Percentiles rank a stretch among this genome's conserved stretches.
These are phyloP conservation scores for Stenodera caucasica DNA, from an alignment of 2,888 invertebrate species.

Conservation along the genomic window DNA sequence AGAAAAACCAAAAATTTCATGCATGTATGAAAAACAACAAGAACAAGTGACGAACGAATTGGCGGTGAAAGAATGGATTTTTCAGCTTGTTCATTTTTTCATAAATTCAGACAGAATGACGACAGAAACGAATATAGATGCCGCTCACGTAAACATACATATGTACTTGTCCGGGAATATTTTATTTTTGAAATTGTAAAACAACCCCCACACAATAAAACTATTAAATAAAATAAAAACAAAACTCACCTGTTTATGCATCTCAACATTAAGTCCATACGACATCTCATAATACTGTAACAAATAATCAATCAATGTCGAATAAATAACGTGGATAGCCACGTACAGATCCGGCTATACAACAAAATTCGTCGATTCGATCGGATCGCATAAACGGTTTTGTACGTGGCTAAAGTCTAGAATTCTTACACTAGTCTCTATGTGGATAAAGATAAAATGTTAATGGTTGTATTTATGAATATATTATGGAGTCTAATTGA, in stretches of 20 bases:
- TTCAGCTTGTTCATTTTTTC: too few species aligned
- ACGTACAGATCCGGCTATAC: too few species aligned
- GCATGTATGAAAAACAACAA: not conserved
- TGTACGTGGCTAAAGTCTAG: too few species aligned
- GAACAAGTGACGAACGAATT: not conserved
- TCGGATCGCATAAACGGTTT: too few species aligned
- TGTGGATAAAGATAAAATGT: not conserved
- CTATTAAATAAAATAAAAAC: not conserved
- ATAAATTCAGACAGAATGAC: not conserved
- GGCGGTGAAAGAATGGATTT: constrained; percentile 5
- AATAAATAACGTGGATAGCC: too few species aligned
- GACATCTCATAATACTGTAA: constrained; percentile 99
- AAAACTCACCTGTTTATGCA: constrained; percentile 90
- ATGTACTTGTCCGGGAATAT: constrained; percentile 11
- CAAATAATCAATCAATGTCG: too few species aligned
- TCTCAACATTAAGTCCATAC: constrained; percentile 94
- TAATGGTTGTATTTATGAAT: constrained; percentile 4
- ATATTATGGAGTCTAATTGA: not conserved
- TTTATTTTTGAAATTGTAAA: too few species aligned
- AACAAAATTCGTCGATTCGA: too few species aligned
- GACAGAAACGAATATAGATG: not conserved
- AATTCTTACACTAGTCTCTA: too few species aligned
- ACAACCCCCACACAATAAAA: too few species aligned
- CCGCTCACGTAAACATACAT: constrained; percentile 11
- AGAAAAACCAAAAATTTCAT: not conserved